Evolutionary conservation across 1,140 invertebrate species (phyloP).

Genomic region (Scylla paramamosain): DNA sequence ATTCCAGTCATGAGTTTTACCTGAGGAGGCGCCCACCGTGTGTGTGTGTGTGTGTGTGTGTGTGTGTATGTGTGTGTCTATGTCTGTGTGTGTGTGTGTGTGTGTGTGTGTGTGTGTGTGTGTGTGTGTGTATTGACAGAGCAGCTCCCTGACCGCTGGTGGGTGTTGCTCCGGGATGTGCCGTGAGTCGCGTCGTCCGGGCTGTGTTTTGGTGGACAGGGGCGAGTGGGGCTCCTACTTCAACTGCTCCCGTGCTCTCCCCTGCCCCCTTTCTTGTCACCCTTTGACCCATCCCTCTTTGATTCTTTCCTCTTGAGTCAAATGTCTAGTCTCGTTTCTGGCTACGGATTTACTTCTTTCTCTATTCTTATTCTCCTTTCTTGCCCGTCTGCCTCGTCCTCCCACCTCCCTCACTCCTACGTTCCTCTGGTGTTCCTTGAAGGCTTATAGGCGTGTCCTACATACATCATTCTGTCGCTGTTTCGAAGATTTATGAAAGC

Average conservation of each 20-base stretch:
- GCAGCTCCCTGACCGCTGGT: not conserved
- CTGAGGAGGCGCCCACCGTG: not conserved
- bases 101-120: conserved; percentile 11
- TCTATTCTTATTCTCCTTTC: not conserved
- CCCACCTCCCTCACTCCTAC: not conserved
- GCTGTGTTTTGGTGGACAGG: conserved; percentile 40
- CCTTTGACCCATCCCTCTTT: not conserved
- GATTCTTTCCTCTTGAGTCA: not conserved
- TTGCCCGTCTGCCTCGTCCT: not conserved
- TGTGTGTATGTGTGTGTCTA: not conserved
- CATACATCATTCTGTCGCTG: not conserved
- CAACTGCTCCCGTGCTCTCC: not conserved
- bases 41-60: not conserved
- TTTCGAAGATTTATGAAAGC: not conserved
- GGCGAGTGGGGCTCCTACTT: conserved; percentile 28
- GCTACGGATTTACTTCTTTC: not conserved
- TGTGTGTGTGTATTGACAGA: not conserved
- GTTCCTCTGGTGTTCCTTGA: conserved; percentile 20
- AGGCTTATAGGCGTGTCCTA: not conserved
- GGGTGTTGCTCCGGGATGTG: not conserved
- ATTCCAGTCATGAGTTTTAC: not conserved
- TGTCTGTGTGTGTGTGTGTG: not conserved
- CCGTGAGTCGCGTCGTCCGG: conserved; percentile 35
- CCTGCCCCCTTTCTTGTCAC: not conserved
- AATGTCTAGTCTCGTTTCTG: not conserved